phyloP scores from a whole-genome alignment of 2,113 vertebrate genomes.

The Ornithorhynchus anatinus region DNA sequence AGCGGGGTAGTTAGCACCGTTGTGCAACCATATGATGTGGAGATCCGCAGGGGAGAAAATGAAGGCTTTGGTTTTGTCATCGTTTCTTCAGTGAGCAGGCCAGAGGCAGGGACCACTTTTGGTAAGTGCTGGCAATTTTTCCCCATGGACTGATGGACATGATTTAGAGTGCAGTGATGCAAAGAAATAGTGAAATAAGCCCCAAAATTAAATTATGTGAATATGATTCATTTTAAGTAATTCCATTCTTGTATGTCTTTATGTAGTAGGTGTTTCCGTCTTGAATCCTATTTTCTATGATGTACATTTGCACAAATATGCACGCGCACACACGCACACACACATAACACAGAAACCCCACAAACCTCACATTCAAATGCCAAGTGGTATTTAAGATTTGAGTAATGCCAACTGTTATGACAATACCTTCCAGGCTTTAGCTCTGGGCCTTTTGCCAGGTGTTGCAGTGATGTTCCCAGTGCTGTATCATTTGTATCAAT shows the following conservation, averaged over 20 bases:
- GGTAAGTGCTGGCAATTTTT: constrained; percentile 74
- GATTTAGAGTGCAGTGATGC: neutral
- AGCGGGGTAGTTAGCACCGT: constrained; percentile 80
- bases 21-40: constrained; percentile 93
- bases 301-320: neutral
- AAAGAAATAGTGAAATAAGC: neutral
- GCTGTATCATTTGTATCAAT: neutral
- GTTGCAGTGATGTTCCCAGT: neutral
- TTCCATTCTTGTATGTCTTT: constrained; percentile 1
- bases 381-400: neutral
- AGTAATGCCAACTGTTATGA: neutral
- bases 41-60: constrained; percentile 92
- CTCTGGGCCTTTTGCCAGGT: neutral
- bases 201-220: neutral
- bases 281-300: constrained; percentile 20
- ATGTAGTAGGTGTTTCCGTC: constrained; percentile 19
- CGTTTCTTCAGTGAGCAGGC: constrained; percentile 94
- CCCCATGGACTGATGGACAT: fast-evolving
- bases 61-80: constrained; percentile 98
- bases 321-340: neutral
- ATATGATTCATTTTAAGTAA: neutral
- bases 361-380: neutral
- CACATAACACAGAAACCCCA: too few relatives aligned
- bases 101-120: constrained; percentile 93
- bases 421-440: neutral